Evolutionary conservation across 2,113 vertebrate genomes (phyloP).

Genomic region (Bothrops jararaca): DNA sequence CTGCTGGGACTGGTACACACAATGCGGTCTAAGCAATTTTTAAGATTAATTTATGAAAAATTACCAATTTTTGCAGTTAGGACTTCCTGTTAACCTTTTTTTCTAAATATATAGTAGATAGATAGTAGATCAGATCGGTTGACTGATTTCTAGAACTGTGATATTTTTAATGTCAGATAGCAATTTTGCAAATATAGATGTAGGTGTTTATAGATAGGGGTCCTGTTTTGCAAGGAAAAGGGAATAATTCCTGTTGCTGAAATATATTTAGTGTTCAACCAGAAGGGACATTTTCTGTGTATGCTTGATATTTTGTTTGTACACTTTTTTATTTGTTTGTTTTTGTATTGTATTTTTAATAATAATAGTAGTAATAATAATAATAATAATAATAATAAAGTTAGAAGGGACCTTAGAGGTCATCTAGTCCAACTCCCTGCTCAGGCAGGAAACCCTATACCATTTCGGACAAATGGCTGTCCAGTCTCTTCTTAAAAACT

Average conservation of each 20-base stretch:
- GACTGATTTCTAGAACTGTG: background rate
- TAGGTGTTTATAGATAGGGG: background rate
- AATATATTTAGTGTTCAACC: background rate
- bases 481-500: too few species aligned
- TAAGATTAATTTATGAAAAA: background rate
- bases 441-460: too few species aligned
- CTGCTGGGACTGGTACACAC: background rate
- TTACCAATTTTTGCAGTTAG: background rate
- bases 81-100: background rate
- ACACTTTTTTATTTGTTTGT: background rate
- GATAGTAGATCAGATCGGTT: background rate
- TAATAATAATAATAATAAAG: too few species aligned
- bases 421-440: too few species aligned
- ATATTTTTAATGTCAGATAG: background rate
- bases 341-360: background rate
- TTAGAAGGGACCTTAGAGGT: too few species aligned
- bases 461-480: too few species aligned
- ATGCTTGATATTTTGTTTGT: background rate
- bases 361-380: too few species aligned
- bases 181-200: background rate
- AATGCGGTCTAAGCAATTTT: background rate
- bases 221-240: background rate
- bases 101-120: background rate
- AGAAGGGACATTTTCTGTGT: background rate
- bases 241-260: background rate